These are phyloP conservation scores for Empidonax traillii DNA, from an alignment of 2,113 vertebrate species.

Conservation along the genomic window DNA sequence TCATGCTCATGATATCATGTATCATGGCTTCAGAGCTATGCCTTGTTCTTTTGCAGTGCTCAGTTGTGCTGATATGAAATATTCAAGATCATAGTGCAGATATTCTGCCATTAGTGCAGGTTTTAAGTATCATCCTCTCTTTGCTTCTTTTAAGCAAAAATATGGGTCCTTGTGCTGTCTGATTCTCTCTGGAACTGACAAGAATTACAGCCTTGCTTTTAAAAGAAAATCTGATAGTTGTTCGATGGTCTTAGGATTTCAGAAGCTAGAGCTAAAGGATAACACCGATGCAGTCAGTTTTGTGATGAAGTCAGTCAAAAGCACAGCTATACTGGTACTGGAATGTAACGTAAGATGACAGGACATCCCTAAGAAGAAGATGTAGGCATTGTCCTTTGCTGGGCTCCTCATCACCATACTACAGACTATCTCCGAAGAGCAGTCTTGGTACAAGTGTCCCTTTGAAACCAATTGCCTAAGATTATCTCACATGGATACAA, in stretches of 20 bases:
- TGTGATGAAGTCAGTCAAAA: not conserved
- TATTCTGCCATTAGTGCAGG: not conserved
- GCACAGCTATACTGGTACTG: not conserved
- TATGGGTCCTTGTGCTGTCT: not conserved
- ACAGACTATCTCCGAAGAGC: not conserved
- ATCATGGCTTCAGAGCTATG: not conserved
- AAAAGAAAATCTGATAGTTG: not conserved
- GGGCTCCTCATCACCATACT: not conserved
- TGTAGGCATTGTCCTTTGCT: not conserved
- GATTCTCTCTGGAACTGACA: not conserved
- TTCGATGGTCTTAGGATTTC: not conserved
- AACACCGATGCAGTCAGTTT: not conserved
- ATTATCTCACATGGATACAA: not conserved
- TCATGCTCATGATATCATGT: not conserved
- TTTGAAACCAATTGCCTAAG: not conserved
- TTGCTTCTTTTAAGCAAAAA: not conserved
- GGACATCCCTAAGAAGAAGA: not conserved
- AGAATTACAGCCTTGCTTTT: not conserved
- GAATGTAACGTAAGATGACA: not conserved
- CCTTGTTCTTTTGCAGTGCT: not conserved
- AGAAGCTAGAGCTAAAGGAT: not conserved
- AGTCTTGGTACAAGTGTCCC: not conserved
- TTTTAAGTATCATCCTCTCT: not conserved
- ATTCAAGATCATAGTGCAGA: not conserved
- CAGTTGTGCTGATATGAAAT: not conserved